Conservation (phyloP, 2,113 vertebrate genomes). For the Tretioscincus oriximinensis region DNA sequence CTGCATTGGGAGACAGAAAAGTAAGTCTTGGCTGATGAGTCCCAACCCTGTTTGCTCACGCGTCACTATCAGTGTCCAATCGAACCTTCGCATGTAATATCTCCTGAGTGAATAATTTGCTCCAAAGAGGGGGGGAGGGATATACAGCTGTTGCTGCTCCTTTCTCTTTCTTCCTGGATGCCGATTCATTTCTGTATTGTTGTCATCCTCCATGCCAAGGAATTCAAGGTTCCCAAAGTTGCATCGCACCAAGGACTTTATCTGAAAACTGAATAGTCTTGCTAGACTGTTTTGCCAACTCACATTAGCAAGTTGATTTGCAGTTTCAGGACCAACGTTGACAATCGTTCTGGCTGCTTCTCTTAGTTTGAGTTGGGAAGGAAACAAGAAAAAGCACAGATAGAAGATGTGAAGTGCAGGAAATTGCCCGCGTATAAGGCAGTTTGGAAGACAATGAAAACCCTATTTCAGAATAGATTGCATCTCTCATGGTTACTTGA, state of each 20-base stretch:
- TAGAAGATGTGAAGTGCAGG: slow-evolving; percentile 18
- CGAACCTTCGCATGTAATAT: background rate
- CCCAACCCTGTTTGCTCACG: too few relatives aligned
- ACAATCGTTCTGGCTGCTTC: slow-evolving; percentile 23
- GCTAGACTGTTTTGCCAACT: slow-evolving; percentile 36
- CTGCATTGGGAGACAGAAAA: too few relatives aligned
- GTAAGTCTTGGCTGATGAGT: too few relatives aligned
- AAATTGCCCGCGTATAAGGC: slow-evolving; percentile 30
- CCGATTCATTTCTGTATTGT: background rate
- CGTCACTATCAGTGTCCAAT: background rate
- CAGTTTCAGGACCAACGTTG: slow-evolving; percentile 23
- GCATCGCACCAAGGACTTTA: background rate
- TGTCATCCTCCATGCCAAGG: background rate
- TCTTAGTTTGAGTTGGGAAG: slow-evolving; percentile 26
- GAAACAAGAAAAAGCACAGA: background rate
- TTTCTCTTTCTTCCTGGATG: background rate
- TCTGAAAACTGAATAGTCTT: slow-evolving; percentile 7
- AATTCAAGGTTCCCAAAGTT: background rate
- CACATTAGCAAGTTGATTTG: slow-evolving; percentile 35
- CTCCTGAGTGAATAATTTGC: background rate
- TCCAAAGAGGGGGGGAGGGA: too few relatives aligned
- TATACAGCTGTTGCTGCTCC: background rate
- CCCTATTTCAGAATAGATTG: slow-evolving; percentile 13
- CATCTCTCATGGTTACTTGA: slow-evolving; percentile 33
- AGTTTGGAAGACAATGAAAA: slow-evolving; percentile 32